Conservation (phyloP, 1,140 invertebrate genomes). For the Eumeta japonica region DNA sequence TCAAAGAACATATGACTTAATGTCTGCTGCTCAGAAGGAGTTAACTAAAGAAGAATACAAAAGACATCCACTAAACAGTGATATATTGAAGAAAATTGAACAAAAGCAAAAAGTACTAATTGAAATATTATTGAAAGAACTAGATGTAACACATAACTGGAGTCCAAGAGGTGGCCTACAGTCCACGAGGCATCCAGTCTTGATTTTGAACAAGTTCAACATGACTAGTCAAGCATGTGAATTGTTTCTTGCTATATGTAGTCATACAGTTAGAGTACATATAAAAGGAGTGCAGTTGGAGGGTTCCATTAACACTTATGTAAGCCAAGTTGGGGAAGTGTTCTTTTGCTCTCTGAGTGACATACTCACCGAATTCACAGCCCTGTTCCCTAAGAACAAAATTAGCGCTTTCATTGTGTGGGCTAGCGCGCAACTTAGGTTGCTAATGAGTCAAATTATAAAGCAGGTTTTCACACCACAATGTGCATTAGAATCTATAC, state of each 20-base stretch:
- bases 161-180: constrained; percentile 90
- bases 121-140: constrained; percentile 83
- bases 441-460: constrained; percentile 77
- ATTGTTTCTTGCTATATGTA: constrained; percentile 83
- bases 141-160: constrained; percentile 83
- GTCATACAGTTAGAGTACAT: constrained; percentile 77
- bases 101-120: constrained; percentile 75
- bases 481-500: constrained; percentile 76
- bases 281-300: constrained; percentile 85
- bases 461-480: constrained; percentile 93
- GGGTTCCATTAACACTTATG: constrained; percentile 81
- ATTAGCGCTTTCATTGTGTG: constrained; percentile 86
- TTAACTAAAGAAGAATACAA: constrained; percentile 48
- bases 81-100: constrained; percentile 62
- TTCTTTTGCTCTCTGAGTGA: constrained; percentile 88
- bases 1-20: constrained; percentile 86
- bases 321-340: constrained; percentile 79
- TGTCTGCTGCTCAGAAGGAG: constrained; percentile 61
- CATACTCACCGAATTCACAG: constrained; percentile 82
- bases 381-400: constrained; percentile 76
- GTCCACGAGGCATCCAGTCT: constrained; percentile 81
- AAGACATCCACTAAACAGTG: constrained; percentile 35
- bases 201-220: constrained; percentile 83
- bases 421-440: constrained; percentile 83
- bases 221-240: constrained; percentile 79